phyloP scores from a whole-genome alignment of 2,113 vertebrate species.

The Dasypus novemcinctus region DNA sequence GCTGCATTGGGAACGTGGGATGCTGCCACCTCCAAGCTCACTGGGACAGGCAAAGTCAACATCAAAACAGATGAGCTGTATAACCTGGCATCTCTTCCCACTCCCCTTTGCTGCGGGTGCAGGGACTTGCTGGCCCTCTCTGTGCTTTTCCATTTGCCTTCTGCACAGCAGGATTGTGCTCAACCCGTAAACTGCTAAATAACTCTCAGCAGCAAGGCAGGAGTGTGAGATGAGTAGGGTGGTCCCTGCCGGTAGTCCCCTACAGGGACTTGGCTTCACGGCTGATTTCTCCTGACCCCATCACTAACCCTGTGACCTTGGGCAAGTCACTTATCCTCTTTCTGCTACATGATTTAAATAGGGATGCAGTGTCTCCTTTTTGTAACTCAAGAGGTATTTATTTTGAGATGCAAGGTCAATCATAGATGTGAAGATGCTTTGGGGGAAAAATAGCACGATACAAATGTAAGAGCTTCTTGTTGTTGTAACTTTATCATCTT shows the following conservation, averaged over 20 bases:
- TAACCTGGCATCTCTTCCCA: background rate
- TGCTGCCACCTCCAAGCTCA: background rate
- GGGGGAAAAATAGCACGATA: background rate
- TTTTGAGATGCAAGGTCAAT: constrained; percentile 61
- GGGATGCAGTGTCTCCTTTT: background rate
- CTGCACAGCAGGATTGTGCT: background rate
- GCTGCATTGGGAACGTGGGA: background rate
- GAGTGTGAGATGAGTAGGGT: background rate
- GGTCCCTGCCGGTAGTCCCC: background rate
- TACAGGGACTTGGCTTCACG: background rate
- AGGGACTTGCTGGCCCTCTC: background rate
- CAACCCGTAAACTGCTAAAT: background rate
- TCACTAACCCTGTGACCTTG: constrained; percentile 32
- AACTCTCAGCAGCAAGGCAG: background rate
- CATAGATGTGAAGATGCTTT: constrained; percentile 6
- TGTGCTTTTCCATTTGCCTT: background rate
- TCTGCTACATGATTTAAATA: background rate
- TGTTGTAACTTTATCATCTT: background rate
- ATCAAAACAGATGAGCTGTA: background rate
- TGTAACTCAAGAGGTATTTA: background rate
- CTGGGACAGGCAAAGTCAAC: background rate
- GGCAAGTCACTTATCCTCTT: background rate
- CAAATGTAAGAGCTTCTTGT: background rate
- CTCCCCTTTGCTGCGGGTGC: background rate
- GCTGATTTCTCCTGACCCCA: background rate